Evolutionary conservation across 2,113 vertebrate genomes (phyloP), one percentile per base, ranked within the genome.

Genomic region (Candoia aspera): DNA sequence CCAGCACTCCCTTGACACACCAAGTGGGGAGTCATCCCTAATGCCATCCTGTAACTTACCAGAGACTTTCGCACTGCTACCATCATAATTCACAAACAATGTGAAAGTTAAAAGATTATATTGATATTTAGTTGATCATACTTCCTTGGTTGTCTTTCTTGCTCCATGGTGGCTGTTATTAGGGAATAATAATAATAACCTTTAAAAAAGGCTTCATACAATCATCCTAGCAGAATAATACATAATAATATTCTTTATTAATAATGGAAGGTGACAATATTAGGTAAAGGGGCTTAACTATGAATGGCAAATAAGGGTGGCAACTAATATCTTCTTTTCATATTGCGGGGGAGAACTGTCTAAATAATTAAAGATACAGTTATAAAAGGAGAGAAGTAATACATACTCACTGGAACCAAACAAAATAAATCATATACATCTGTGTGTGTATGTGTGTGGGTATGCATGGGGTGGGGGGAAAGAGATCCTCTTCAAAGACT

Each of bases 1-100:
- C 64, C 73, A 84, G 33, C 26, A 15, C 9, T 54, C 29, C 54
- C 0, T 0, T 59, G 90, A 59, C n/a, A 0, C 1, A 17, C 17
- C 23, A 33, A 53, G 79, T 1, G 8, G 21, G 26, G 9, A 33
- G 33, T 37, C 0, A 0, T 23, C 60, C 58, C 88, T 83, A 86
- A 2, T 8, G 53, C 84, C 37, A 37, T 57, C 6, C 10, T 15
- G 19, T 9, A 73, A 91, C 64, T 87, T 68, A 12, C 46, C 59
- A 37, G 68, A 33, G 86, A 60, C 9, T 6, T 79, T 89, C 84
- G 24, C 21, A 60, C 19, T n/a, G 19, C 49, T 92, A 53, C 26
- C 8, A 6, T 42, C 57, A 83, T 54, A 59, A 60, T n/a, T 60
- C 55, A 60, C 29, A 59, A 42, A 60, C 11, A 26, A 53, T 88